These are phyloP conservation scores for Poecilia picta DNA, from an alignment of 2,797 vertebrate genomes.

Conservation along the genomic window DNA sequence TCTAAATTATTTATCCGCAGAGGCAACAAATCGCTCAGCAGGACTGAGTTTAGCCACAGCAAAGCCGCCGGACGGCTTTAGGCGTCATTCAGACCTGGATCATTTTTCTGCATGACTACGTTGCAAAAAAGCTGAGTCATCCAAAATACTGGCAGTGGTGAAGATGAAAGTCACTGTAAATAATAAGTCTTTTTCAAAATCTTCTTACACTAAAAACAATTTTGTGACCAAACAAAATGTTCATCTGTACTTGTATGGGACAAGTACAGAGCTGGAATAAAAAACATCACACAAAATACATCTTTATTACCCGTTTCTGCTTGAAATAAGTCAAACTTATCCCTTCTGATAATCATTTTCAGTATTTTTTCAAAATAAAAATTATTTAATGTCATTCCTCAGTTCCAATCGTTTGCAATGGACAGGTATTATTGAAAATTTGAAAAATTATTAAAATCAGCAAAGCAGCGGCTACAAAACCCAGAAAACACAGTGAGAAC, in stretches of 20 bases:
- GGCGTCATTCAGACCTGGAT: not conserved
- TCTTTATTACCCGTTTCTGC: not conserved
- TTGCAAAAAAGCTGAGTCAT: not conserved
- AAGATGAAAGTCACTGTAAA: not conserved
- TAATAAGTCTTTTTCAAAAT: not conserved
- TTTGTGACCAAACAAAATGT: not conserved
- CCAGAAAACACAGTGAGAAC: not conserved
- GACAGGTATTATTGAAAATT: not conserved
- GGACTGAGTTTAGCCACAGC: not conserved
- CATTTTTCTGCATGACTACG: not conserved
- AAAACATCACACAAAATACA: not conserved
- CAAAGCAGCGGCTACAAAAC: not conserved
- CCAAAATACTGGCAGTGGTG: not conserved
- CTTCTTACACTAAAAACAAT: not conserved
- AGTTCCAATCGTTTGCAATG: not conserved
- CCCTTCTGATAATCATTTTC: not conserved
- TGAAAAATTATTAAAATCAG: not conserved
- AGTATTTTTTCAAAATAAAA: not conserved
- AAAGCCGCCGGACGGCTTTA: not conserved
- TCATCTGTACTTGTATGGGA: not conserved
- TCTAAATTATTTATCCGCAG: constrained; percentile 8
- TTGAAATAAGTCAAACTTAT: not conserved
- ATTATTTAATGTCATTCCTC: not conserved
- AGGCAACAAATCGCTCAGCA: constrained; percentile 1
- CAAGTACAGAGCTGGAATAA: too few relatives aligned